Evolutionary conservation across 2,888 invertebrate species (phyloP), one percentile per base, ranked within the genome.

Genomic region (Euzophera pinguis): DNA sequence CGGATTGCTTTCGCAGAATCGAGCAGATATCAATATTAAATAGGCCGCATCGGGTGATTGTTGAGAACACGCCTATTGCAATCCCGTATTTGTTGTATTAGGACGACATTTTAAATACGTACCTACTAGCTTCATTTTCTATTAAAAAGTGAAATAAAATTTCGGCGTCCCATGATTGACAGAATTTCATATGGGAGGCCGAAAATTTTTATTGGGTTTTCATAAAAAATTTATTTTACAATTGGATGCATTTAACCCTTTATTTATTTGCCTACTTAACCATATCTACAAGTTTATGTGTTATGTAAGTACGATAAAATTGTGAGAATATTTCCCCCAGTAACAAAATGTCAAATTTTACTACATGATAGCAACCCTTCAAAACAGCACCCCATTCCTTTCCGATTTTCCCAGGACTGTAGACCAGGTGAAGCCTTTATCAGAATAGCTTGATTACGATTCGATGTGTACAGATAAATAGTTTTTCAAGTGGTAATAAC

Each of bases 1-100:
- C 72, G 64, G 66, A 68, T 69, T 58, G 69, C 60, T 65, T 83
- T 80, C 82, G 70, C 67, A 74, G 82, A 81, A 85, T 61, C 57
- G 63, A 68, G 78, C 78, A 81, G 82, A 81, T 75, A 72, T 56
- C 62, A 61, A 73, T 68, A 67, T 53, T 52, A 52, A 60, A 52
- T 54, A 53, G 64, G 51, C 65, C 68, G 63, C 70, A 71, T 69
- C 68, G 69, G 66, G 22, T 22, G 22, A 22, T 3, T 22, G 22
- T 22, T 67, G 57, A 61, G 59, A 64, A 59, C 62, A 66, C 66
- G 66, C 69, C 47, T 42, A 16, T 41, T 50, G 39, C 41, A 32
- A n/a, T 37, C n/a, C 27, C 13, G 3, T 49, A 17, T 35, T 49
- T 38, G 9, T n/a, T 3, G n/a, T n/a, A n/a, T n/a, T n/a, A n/a